Evolutionary conservation across 2,113 vertebrate genomes (phyloP), one percentile per base, ranked within the genome.

Genomic region (Aix galericulata): DNA sequence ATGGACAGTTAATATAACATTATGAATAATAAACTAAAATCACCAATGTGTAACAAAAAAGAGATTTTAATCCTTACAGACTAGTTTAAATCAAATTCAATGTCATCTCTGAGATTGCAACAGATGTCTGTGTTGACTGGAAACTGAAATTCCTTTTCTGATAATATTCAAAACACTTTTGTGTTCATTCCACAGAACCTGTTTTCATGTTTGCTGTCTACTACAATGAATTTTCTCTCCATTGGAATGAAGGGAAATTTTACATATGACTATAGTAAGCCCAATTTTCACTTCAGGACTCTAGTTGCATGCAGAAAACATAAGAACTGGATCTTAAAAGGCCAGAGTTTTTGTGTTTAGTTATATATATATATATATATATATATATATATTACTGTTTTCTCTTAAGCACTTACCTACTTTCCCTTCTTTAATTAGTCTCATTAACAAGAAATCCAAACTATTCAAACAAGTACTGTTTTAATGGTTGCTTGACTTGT

Each of bases 401-500:
- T 62, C 32, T 74, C 86, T 89, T 69, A 76, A 72, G 58, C 3
- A 69, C 31, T 50, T 27, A 2, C 48, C 34, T 60, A 23, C 26
- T 68, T 71, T 59, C 31, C 52, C 50, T 71, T 55, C 29, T 55
- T 85, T 80, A 68, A 64, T 78, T 88, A 46, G 8, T 67, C 50
- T 53, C 12, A 17, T 77, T 86, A 86, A 59, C 63, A 72, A 62
- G 63, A 88, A 81, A 36, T 56, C 26, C 29, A 76, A 82, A 48
- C 38, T 92, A 82, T 87, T 89, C 58, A 87, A 79, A 50, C 23
- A 94, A 92, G 82, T 87, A 85, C 38, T 72, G 6, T 56, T 92
- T 53, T 85, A 90, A 92, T 74, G 64, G 89, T 82, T 85, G 13
- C 14, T 92, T 93, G 58, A 87, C 40, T 92, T 91, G 18, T 85